These are phyloP conservation scores for Desoria tigrina DNA, from an alignment of 2,888 invertebrate species.

Conservation along the genomic window DNA sequence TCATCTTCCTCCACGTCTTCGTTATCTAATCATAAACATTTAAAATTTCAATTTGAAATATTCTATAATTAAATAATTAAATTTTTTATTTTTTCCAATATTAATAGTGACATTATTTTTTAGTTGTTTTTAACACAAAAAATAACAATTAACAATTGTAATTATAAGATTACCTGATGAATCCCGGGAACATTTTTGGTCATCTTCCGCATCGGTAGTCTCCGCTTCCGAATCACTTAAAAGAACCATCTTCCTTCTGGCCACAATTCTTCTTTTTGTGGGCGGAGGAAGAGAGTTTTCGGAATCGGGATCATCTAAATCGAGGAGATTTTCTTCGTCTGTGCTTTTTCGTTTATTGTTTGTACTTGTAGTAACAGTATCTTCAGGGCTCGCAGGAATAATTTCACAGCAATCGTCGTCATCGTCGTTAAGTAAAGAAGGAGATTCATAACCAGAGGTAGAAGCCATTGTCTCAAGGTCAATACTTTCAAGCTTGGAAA, in stretches of 20 bases:
- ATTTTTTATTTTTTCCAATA: neutral
- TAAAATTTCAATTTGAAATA: neutral
- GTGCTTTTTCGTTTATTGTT: conserved; percentile 32
- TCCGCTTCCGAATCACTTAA: conserved; percentile 37
- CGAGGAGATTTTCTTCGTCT: conserved; percentile 18
- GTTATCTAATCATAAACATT: too few relatives aligned
- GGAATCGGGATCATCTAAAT: neutral
- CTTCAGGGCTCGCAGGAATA: conserved; percentile 26
- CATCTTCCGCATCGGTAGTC: too few relatives aligned
- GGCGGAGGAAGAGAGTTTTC: conserved; percentile 26
- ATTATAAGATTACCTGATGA: too few relatives aligned
- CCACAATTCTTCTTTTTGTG: conserved; percentile 20
- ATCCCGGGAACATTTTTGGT: too few relatives aligned
- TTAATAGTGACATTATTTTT: too few relatives aligned
- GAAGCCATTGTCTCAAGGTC: too few relatives aligned
- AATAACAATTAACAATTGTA: too few relatives aligned
- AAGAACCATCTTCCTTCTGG: conserved; percentile 15
- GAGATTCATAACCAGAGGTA: too few relatives aligned
- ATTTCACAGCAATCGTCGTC: conserved; percentile 18
- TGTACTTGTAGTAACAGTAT: neutral
- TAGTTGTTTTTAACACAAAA: too few relatives aligned
- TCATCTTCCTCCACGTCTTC: conserved; percentile 11
- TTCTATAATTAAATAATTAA: too few relatives aligned
- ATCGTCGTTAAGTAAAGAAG: neutral
- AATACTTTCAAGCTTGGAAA: too few relatives aligned